These are phyloP conservation scores for Cyrtorhinus lividipennis DNA, from an alignment of 1,140 invertebrate genomes.

Conservation along the genomic window DNA sequence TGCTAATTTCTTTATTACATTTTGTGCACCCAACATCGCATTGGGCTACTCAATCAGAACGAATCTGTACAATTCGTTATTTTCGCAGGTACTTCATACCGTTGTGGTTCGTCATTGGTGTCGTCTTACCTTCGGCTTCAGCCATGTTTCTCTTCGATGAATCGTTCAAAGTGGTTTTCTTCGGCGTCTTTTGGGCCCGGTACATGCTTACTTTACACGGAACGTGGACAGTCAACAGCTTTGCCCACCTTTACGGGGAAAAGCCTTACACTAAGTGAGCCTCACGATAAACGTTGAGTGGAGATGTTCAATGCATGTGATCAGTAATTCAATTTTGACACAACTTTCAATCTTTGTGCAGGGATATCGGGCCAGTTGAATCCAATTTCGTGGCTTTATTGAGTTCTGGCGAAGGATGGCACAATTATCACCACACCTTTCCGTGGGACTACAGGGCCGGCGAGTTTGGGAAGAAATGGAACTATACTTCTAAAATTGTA, in stretches of 20 bases:
- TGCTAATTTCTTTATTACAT: too few species aligned
- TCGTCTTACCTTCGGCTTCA: slow-evolving; percentile 42
- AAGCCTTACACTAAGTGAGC: slow-evolving; percentile 47
- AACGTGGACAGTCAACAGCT: slow-evolving; percentile 63
- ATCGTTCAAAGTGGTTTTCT: slow-evolving; percentile 26
- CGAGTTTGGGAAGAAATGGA: slow-evolving; percentile 43
- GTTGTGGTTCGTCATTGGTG: slow-evolving; percentile 45
- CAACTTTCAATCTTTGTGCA: too few species aligned
- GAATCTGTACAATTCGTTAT: too few species aligned
- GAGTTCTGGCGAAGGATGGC: slow-evolving; percentile 72
- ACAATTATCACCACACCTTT: slow-evolving; percentile 88
- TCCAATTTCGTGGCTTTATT: slow-evolving; percentile 51
- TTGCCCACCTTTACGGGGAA: slow-evolving; percentile 53
- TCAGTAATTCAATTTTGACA: slow-evolving; percentile 42
- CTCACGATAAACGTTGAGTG: slow-evolving; percentile 17
- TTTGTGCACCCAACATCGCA: too few species aligned
- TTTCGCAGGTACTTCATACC: slow-evolving; percentile 46
- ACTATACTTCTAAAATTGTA: slow-evolving; percentile 35
- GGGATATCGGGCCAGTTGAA: slow-evolving; percentile 55
- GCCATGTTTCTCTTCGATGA: slow-evolving; percentile 43
- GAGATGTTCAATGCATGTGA: slow-evolving; percentile 15
- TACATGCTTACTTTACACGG: slow-evolving; percentile 50
- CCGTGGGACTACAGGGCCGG: slow-evolving; percentile 66
- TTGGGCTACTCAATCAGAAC: too few species aligned
- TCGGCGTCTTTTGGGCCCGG: slow-evolving; percentile 31